These are phyloP conservation scores for Matsumyia berberina DNA, from an alignment of 2,888 invertebrate genomes.

Conservation along the genomic window DNA sequence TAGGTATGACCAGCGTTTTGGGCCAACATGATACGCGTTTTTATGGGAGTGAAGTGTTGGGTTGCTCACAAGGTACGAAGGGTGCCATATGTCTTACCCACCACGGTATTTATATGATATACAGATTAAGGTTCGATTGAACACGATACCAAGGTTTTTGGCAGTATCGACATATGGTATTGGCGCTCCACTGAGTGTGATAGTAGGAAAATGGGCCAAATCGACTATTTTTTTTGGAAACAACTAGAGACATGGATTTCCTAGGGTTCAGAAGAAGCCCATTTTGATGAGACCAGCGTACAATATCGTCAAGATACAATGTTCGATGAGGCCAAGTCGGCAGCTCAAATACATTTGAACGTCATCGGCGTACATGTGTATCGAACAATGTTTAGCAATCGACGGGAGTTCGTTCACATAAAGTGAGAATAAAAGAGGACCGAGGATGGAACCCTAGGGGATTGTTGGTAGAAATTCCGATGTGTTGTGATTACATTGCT, in stretches of 20 bases:
- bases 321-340: neutral
- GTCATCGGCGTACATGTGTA: too few relatives aligned
- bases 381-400: too few relatives aligned
- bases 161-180: neutral
- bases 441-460: too few relatives aligned
- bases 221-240: neutral
- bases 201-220: neutral
- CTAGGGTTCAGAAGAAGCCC: neutral
- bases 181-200: neutral
- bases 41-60: neutral
- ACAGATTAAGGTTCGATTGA: too few relatives aligned
- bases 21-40: neutral
- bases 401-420: too few relatives aligned
- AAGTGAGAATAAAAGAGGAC: too few relatives aligned
- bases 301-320: neutral
- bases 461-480: neutral
- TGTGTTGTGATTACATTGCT: too few relatives aligned
- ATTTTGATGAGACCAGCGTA: neutral
- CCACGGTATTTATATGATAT: too few relatives aligned
- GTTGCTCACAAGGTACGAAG: neutral
- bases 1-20: too few relatives aligned
- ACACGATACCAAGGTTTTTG: neutral
- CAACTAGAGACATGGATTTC: neutral
- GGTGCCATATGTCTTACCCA: too few relatives aligned
- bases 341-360: conserved; percentile 6